Conservation (phyloP, 2,113 vertebrate species). For the Cygnus buccinator region DNA sequence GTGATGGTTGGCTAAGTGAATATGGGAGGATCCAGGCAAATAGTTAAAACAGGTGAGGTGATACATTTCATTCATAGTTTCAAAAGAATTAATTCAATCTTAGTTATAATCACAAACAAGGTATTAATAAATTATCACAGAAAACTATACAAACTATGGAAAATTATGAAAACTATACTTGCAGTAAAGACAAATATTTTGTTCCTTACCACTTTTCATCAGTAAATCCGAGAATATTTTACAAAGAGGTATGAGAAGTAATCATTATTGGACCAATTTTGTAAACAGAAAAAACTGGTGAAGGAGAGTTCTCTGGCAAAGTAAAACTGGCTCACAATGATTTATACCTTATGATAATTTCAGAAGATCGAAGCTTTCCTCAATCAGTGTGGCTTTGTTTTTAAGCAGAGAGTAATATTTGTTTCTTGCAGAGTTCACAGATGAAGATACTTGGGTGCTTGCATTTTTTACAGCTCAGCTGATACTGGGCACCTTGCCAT, state of each 20-base stretch:
- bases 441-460: conserved; percentile 25
- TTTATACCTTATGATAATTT: neutral
- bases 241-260: neutral
- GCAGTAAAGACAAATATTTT: neutral
- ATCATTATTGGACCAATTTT: neutral
- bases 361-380: neutral
- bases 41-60: neutral
- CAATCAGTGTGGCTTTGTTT: neutral
- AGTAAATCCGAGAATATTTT: neutral
- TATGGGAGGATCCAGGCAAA: neutral
- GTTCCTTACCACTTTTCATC: neutral
- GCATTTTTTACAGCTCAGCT: conserved; percentile 12
- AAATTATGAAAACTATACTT: neutral
- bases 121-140: neutral
- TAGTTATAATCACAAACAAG: neutral
- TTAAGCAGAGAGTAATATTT: neutral
- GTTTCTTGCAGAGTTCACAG: neutral
- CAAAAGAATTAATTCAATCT: neutral
- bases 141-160: neutral
- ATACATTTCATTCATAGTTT: neutral
- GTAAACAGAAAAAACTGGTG: neutral
- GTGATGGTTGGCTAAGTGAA: neutral
- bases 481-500: neutral
- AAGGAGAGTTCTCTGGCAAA: neutral
- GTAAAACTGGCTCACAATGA: neutral